Percentiles rank a stretch among this genome's conserved stretches.
Evolutionary conservation across 2,113 vertebrate genomes (phyloP).

Genomic region (Pristiophorus japonicus): DNA sequence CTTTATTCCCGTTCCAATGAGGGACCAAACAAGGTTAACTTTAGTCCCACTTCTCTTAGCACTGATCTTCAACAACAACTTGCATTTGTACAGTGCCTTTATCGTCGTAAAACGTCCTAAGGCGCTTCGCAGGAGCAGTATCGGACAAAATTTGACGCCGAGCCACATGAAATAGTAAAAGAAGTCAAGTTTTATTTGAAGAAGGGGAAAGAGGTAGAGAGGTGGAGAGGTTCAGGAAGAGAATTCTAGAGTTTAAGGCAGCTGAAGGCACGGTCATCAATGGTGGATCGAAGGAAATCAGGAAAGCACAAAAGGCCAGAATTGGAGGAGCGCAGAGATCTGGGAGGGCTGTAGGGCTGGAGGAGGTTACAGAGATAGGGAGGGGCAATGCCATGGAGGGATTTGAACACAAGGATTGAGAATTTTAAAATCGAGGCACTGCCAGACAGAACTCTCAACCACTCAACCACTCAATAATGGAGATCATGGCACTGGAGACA

Average conservation of each 20-base stretch:
- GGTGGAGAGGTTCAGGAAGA: neutral
- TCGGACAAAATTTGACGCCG: neutral
- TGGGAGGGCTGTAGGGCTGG: neutral
- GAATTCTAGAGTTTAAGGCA: neutral
- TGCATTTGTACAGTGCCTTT: neutral
- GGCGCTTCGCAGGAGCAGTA: neutral
- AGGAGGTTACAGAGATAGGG: neutral
- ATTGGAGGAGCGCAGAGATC: neutral
- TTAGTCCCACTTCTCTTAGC: neutral
- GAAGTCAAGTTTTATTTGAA: neutral
- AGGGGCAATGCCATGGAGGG: no score
- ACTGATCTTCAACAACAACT: neutral
- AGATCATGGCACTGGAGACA: neutral
- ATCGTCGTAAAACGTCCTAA: neutral
- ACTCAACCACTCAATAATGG: neutral
- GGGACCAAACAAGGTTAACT: neutral
- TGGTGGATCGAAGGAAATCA: neutral
- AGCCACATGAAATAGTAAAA: neutral
- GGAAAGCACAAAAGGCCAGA: neutral
- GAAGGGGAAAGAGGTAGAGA: no score
- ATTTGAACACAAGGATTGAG: neutral
- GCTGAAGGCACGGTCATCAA: neutral
- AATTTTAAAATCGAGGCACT: neutral
- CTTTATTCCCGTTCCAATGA: neutral
- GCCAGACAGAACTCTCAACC: neutral